These are phyloP conservation scores for Drosophila takahashii DNA, from an alignment of 1,140 invertebrate species.

Conservation along the genomic window DNA sequence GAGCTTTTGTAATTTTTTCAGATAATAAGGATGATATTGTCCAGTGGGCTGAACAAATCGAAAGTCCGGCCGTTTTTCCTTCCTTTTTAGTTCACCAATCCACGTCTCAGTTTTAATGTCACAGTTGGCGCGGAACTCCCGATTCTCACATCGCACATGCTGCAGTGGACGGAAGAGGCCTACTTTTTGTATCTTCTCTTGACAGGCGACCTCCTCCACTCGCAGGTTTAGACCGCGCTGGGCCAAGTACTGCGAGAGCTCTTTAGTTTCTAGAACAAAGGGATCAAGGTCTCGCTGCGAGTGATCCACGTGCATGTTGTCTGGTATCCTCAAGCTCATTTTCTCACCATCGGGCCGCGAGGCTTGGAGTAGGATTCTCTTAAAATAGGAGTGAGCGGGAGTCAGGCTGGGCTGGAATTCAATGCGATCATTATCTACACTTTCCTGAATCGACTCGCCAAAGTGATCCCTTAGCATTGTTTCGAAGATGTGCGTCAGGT, in stretches of 20 bases:
- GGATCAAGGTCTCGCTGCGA: conserved; percentile 56
- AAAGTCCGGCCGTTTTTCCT: conserved; percentile 46
- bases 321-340: conserved; percentile 50
- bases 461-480: conserved; percentile 49
- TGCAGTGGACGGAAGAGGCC: conserved; percentile 52
- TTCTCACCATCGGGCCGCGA: conserved; percentile 14
- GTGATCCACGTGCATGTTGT: conserved; percentile 68
- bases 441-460: conserved; percentile 34
- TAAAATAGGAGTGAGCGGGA: conserved; percentile 73
- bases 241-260: conserved; percentile 37
- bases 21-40: conserved; percentile 43
- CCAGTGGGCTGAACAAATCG: conserved; percentile 34
- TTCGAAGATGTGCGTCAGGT: conserved; percentile 58
- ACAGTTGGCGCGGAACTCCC: conserved; percentile 54
- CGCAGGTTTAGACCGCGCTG: conserved; percentile 21
- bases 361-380: conserved; percentile 55
- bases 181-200: conserved; percentile 32
- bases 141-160: not conserved
- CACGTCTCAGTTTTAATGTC: conserved; percentile 45
- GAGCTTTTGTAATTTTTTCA: conserved; percentile 6
- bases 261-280: conserved; percentile 47
- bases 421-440: conserved; percentile 36
- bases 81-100: conserved; percentile 32
- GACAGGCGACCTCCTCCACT: conserved; percentile 45
- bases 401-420: conserved; percentile 72